A percentile compares a stretch with the other conserved stretches of the same genome.
Conservation (phyloP, 2,888 invertebrate species). For the Limnephilus auricula region DNA sequence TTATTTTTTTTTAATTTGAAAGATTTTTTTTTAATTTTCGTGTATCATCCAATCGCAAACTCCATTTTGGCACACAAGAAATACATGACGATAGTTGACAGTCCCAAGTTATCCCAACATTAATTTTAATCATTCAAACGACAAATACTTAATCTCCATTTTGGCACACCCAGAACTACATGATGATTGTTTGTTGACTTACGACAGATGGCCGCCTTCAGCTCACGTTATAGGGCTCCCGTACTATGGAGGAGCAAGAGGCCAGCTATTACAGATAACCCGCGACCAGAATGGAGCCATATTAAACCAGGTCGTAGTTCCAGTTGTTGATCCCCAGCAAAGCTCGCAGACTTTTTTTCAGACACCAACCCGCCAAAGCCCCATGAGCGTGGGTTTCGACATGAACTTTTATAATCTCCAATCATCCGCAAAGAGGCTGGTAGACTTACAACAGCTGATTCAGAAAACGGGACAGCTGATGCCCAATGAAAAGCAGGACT, state of each 20-base stretch:
- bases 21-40: not conserved
- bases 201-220: constrained; percentile 57
- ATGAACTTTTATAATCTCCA: constrained; percentile 79
- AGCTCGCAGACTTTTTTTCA: constrained; percentile 30
- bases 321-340: constrained; percentile 64
- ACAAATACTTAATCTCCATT: not conserved
- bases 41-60: not conserved
- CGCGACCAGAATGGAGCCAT: constrained; percentile 77
- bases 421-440: constrained; percentile 77
- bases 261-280: constrained; percentile 81
- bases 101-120: not conserved
- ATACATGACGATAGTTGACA: not conserved
- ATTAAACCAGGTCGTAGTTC: constrained; percentile 75
- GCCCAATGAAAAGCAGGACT: constrained; percentile 77
- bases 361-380: constrained; percentile 57
- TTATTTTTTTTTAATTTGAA: too few relatives aligned
- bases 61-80: not conserved
- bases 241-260: constrained; percentile 86
- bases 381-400: constrained; percentile 70
- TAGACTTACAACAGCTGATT: constrained; percentile 80
- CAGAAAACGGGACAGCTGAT: constrained; percentile 79
- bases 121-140: not conserved
- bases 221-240: constrained; percentile 74
- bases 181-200: constrained; percentile 47
- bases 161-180: constrained; percentile 9